Percentiles rank a stretch among this genome's conserved stretches.
Evolutionary conservation across 2,113 vertebrate species (phyloP).

Genomic region (Cacatua alba): DNA sequence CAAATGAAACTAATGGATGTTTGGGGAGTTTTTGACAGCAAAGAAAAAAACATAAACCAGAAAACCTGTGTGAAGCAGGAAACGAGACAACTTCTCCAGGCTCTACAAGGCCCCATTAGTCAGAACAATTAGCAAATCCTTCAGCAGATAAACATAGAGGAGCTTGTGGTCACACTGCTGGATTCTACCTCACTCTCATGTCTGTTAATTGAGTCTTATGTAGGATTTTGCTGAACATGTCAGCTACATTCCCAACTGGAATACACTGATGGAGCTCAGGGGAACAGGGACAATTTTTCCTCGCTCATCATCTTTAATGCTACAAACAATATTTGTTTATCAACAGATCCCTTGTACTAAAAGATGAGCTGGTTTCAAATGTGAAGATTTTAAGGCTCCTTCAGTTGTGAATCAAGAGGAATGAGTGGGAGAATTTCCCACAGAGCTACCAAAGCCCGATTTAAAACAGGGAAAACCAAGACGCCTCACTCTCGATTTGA

Average conservation of each 20-base stretch:
- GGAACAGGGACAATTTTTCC: not conserved
- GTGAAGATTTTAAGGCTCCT: not conserved
- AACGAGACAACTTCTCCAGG: constrained; percentile 21
- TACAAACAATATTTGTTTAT: not conserved
- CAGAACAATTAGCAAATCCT: constrained; percentile 44
- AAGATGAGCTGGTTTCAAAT: not conserved
- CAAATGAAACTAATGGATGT: constrained; percentile 36
- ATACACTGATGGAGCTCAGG: not conserved
- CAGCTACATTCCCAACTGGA: not conserved
- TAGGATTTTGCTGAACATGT: not conserved
- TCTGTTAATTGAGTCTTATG: not conserved
- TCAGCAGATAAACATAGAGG: constrained; percentile 22
- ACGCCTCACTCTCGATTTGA: not conserved
- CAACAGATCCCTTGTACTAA: not conserved
- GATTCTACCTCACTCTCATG: not conserved
- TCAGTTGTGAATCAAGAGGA: not conserved
- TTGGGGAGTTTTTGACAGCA: not conserved
- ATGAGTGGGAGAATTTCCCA: accelerated
- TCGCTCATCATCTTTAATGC: not conserved
- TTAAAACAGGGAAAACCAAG: not conserved
- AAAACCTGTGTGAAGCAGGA: not conserved
- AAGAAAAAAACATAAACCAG: not conserved
- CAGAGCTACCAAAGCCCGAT: not conserved
- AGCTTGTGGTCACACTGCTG: not conserved
- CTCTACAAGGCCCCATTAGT: constrained; percentile 25